A percentile compares a stretch with the other conserved stretches of the same genome.
Evolutionary conservation across 2,888 invertebrate genomes (phyloP).

Genomic region (Heliothis peltigera): DNA sequence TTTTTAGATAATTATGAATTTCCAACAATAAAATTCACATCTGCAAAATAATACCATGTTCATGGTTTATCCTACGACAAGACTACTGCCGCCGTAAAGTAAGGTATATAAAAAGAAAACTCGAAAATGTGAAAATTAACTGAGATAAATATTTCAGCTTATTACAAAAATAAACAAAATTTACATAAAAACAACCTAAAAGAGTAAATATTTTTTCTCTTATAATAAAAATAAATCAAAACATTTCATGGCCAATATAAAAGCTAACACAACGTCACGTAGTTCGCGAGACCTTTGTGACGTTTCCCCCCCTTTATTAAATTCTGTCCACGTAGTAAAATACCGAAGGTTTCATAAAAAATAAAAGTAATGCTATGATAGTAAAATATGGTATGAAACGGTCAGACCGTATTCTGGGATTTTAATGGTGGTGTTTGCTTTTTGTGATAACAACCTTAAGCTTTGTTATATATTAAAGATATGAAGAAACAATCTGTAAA

Average conservation of each 20-base stretch:
- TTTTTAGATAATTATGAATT: too few species aligned
- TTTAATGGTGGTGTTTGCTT: constrained; percentile 34
- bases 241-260: constrained; percentile 41
- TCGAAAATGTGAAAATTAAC: too few species aligned
- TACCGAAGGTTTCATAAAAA: constrained; percentile 54
- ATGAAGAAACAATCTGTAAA: too few species aligned
- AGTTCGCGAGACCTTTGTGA: constrained; percentile 46
- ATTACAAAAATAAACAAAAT: too few species aligned
- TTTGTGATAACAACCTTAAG: constrained; percentile 4
- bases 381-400: constrained; percentile 48
- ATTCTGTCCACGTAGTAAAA: constrained; percentile 51
- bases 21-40: too few species aligned
- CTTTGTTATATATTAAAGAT: too few species aligned
- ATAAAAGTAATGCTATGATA: constrained; percentile 49
- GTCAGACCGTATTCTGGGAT: constrained; percentile 33
- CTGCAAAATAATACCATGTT: too few species aligned
- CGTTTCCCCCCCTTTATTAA: constrained; percentile 50
- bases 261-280: constrained; percentile 46
- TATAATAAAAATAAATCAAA: constrained; percentile 31
- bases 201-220: background rate
- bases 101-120: too few species aligned
- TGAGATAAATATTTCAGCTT: too few species aligned
- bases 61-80: too few species aligned
- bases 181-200: background rate
- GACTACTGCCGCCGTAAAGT: too few species aligned